Evolutionary conservation across 2,797 vertebrate species (phyloP), one percentile per base, ranked within the genome.

Genomic region (Clarias platycephalus): DNA sequence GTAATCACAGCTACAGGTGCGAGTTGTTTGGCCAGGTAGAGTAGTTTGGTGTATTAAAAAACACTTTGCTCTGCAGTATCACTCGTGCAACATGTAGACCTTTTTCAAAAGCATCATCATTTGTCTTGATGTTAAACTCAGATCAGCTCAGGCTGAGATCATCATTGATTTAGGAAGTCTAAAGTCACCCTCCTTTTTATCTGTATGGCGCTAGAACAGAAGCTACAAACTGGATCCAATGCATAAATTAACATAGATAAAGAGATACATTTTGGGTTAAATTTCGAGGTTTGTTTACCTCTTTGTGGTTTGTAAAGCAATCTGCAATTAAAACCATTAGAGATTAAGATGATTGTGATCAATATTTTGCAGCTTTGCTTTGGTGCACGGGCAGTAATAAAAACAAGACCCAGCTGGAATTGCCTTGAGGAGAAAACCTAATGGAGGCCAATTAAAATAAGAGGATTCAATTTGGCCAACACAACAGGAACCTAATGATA

Each of bases 401-500:
- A 67, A 87, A 85, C 63, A 90, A 90, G 91, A 88, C 85, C 87
- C 90, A 84, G 91, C 91, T 90, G 89, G 89, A 91, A 89, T 92
- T 80, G 93, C 94, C 94, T 84, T 87, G 87, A 93, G 94, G 94
- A 87, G 91, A 91, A 89, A 93, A 94, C 94, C 93, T 95, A 91
- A 93, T 93, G 85, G 92, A 91, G 92, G 90, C 92, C 94, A 95
- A 95, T 95, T 95, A 95, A 95, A 95, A 95, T 92, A 91, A 95
- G 93, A 94, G 93, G 94, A 95, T 95, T 95, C 94, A 94, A 94
- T 95, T 95, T 95, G 91, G 92, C 90, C 91, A 92, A 95, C 94
- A 87, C 94, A 94, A 93, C 94, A 92, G 94, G 94, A 94, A 93
- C 90, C 93, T 91, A 85, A 49, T 93, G 94, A 95, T 94, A 94